Evolutionary conservation across 1,140 invertebrate species (phyloP), one percentile per base, ranked within the genome.

Genomic region (Drosophila littoralis): DNA sequence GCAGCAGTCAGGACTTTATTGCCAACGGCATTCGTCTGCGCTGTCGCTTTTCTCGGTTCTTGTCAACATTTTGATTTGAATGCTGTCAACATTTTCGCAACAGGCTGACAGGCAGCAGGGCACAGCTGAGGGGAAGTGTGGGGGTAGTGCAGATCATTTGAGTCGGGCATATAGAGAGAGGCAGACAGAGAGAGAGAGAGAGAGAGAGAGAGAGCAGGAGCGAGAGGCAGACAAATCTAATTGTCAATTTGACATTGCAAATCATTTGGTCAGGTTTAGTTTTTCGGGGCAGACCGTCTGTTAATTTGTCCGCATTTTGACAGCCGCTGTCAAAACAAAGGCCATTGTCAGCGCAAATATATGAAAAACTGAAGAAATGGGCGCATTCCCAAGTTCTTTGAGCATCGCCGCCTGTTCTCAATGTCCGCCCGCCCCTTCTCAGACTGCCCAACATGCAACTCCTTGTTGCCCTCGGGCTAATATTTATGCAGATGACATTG

Each of bases 41-140:
- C 17, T 65, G 57, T 54, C 36, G 55, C 57, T 42, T 59, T 60
- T 68, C 57, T 69, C 33, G 9, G 57, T 42, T 69, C 55, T 74
- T 74, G 61, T 77, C 75, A 66, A 48, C 63, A 74, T 74, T 77
- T 69, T 88, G 85, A 88, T 86, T 86, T 88, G 76, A 86, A 86
- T 86, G 86, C 83, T 86, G 83, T 86, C 83, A 86, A 86, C 79
- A 86, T 83, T 82, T 83, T 79, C 61, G 43, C 73, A 79, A 71
- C 68, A 66, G 52, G 51, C 54, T 75, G 81, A 79, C 81, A 84
- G 64, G 35, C 64, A 38, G 48, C 46, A 66, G 63, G 52, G 50
- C 5, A 38, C 33, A 35, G 32, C 7, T 43, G n/a, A 35, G 35
- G 46, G 4, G n/a, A 4, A 22, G 1, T 22, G 22, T 12, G 22